Base-by-base conservation (phyloP, 1,140 invertebrate species). In the Zophobas atratus region DNA sequence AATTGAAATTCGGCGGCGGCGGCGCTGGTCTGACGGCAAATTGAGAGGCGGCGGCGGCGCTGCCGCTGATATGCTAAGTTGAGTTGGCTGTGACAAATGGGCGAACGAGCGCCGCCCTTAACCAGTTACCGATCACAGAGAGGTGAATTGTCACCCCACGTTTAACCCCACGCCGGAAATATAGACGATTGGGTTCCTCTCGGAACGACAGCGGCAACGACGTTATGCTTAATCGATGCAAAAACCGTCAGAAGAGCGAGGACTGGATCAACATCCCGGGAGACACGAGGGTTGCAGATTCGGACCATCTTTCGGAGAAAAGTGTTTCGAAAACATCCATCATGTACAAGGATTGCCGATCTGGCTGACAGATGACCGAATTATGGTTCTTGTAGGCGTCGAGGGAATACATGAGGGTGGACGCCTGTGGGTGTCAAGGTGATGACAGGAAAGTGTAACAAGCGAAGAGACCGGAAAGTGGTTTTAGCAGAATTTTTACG, bases 81-180 rank as follows among this genome's bases (percentile, higher is more conserved):
- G 63, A 70, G 48, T 53, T 67, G 63, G 60, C 75, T 70, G 75
- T 76, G 60, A 76, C 63, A 70, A 76, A 76, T 76, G 63, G 63
- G 49, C 53, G 36, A 67, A 20, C 34, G 63, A 67, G 75, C 41
- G 60, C 75, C 75, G 49, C 75, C 75, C 63, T 70, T 76, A 49
- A 55, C 75, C 75, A 55, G 75, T 76, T 53, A 70, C 57, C 63
- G 75, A 76, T 67, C 46, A 76, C 63, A 20, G 49, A 63, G 75
- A 76, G 75, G 75, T 76, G 75, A 76, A 76, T 67, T 70, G 75
- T 70, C 63, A 35, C 48, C 46, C 55, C 48, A 48, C 51, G 57
- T 75, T 75, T 75, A 60, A 75, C 53, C 73, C 48, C 35, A 63
- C 57, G 57, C 60, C 60, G 60, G 60, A 67, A 67, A 67, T 67